Evolutionary conservation across 2,888 invertebrate species (phyloP), one percentile per base, ranked within the genome.

Genomic region (Eugnorisma glareosa): DNA sequence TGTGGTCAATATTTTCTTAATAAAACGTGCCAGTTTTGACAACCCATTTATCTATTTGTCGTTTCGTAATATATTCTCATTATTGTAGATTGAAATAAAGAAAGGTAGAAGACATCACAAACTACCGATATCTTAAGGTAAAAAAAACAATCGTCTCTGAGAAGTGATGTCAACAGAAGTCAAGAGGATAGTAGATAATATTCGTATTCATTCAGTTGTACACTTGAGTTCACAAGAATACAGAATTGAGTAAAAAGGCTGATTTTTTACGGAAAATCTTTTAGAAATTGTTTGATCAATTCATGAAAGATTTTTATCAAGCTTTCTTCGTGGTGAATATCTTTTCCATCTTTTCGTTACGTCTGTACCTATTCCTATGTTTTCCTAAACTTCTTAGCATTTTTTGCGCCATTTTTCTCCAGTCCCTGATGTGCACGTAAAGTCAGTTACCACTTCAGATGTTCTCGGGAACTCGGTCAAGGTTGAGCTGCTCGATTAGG

Each of bases 401-500:
- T 68, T 75, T 11, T 70, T 70, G 24, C 28, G 61, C n/a, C 18
- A 66, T 72, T 72, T 77, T 86, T 66, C 64, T 54, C 21, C 4
- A 68, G 73, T 83, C 73, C 70, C 83, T 28, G 69, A 82, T 73
- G 77, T 77, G 70, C 82, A 85, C 83, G 83, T 73, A 78, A 85
- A 79, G 84, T 79, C 80, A 70, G 70, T 75, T 79, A 75, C 77
- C 75, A 84, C 77, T 78, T 59, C 59, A 75, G 74, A 85, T 75
- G 57, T 71, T 83, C 73, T 85, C 40, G 31, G 59, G 59, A 83
- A 86, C 59, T 86, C 31, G 83, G 83, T 48, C 83, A 83, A 86
- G 86, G 83, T 69, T 57, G 40, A 51, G 67, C n/a, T 51, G 83
- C 28, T 61, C 77, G 77, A 82, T 86, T 83, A 73, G 40, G 59